A percentile compares a stretch with the other conserved stretches of the same genome.
Conservation (phyloP, 1,140 invertebrate genomes). For the Arion vulgaris region DNA sequence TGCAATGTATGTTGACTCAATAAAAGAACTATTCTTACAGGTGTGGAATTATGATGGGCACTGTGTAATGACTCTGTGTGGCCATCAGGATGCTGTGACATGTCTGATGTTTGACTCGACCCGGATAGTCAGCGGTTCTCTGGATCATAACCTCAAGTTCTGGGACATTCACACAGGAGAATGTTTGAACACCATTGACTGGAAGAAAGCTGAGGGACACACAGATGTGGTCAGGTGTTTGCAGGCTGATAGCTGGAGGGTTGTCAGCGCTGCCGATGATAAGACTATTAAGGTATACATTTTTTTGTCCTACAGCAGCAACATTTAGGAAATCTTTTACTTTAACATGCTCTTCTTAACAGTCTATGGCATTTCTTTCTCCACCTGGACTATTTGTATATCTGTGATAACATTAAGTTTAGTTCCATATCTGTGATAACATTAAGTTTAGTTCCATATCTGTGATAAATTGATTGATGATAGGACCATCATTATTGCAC, state of each 20-base stretch:
- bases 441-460: no score
- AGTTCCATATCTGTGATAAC: no score
- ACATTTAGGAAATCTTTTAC: background rate
- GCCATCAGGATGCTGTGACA: slow-evolving; percentile 34
- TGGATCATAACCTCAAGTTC: slow-evolving; percentile 75
- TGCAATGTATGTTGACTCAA: no score
- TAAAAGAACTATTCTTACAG: background rate
- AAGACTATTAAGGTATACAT: slow-evolving; percentile 75
- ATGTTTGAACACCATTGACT: slow-evolving; percentile 76
- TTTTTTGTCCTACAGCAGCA: no score
- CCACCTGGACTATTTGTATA: no score
- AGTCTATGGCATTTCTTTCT: no score
- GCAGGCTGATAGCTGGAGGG: slow-evolving; percentile 75
- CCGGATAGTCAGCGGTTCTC: slow-evolving; percentile 74
- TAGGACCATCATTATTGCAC: no score
- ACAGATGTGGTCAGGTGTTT: slow-evolving; percentile 75
- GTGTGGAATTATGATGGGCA: slow-evolving; percentile 15
- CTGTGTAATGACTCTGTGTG: slow-evolving; percentile 34
- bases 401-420: no score
- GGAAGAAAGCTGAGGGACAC: slow-evolving; percentile 77
- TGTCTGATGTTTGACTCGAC: slow-evolving; percentile 70
- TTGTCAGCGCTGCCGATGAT: slow-evolving; percentile 77
- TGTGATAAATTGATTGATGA: no score
- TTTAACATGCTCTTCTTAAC: no score
- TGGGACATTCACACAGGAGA: slow-evolving; percentile 74